phyloP scores from a whole-genome alignment of 2,113 vertebrate genomes.

The Pangasianodon gigas region DNA sequence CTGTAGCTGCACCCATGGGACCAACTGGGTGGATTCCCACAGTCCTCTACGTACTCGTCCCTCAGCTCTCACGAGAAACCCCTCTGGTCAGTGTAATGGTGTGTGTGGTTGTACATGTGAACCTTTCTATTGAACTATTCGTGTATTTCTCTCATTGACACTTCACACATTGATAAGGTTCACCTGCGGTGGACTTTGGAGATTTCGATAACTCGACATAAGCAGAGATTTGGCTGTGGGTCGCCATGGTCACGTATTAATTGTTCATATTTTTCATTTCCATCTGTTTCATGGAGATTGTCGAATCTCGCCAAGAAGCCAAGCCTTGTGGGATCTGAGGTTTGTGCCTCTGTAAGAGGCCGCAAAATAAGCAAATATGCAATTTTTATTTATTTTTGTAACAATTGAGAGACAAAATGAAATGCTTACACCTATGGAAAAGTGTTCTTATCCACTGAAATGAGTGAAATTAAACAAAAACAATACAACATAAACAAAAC shows the following conservation, averaged over 20 bases:
- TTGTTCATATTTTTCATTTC: constrained; percentile 58
- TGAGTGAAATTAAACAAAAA: constrained; percentile 72
- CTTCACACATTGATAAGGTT: constrained; percentile 23
- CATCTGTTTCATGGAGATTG: constrained; percentile 67
- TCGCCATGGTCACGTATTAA: constrained; percentile 52
- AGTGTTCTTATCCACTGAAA: constrained; percentile 92
- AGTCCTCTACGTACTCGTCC: neutral
- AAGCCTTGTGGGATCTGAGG: constrained; percentile 78
- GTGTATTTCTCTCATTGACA: constrained; percentile 51
- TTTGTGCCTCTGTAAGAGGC: constrained; percentile 86
- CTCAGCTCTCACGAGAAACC: constrained; percentile 61
- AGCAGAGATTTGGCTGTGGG: constrained; percentile 2
- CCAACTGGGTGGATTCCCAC: constrained; percentile 32
- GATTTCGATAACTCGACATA: constrained; percentile 1
- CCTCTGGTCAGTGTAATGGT: constrained; percentile 36
- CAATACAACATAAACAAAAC: constrained; percentile 67
- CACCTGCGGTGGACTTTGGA: neutral
- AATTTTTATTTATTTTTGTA: constrained; percentile 89
- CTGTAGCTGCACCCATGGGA: neutral
- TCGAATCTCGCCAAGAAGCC: constrained; percentile 80
- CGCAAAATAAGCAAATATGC: constrained; percentile 93
- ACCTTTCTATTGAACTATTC: constrained; percentile 38
- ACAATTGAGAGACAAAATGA: constrained; percentile 64
- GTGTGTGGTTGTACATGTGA: constrained; percentile 52
- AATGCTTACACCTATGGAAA: constrained; percentile 71